These are phyloP conservation scores for Pantherophis vulpinus DNA, from an alignment of 2,797 vertebrate species.

Conservation along the genomic window DNA sequence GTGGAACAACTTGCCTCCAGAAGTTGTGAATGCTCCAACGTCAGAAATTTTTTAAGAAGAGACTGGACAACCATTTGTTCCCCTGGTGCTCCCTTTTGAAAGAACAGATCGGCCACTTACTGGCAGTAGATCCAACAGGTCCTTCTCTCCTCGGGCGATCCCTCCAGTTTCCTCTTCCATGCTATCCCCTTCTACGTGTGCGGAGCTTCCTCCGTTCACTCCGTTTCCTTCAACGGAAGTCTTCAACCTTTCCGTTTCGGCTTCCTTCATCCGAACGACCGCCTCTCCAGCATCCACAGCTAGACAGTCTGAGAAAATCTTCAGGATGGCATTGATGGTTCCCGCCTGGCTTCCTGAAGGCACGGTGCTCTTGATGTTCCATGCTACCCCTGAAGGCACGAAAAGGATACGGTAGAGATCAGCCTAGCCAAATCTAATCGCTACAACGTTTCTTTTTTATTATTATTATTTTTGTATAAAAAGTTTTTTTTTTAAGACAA, in stretches of 20 bases:
- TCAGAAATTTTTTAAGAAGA: no score
- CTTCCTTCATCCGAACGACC: slow-evolving; percentile 79
- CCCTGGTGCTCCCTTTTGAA: background rate
- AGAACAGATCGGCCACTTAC: slow-evolving; percentile 71
- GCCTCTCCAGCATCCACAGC: slow-evolving; percentile 75
- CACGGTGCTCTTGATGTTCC: slow-evolving; percentile 88
- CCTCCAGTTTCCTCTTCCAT: slow-evolving; percentile 74
- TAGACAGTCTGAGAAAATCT: slow-evolving; percentile 82
- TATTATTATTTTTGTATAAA: no score
- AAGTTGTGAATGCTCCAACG: no score
- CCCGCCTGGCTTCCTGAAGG: slow-evolving; percentile 83
- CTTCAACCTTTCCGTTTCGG: slow-evolving; percentile 67
- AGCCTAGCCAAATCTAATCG: background rate
- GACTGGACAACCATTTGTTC: no score
- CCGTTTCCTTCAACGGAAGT: slow-evolving; percentile 48
- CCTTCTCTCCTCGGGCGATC: slow-evolving; percentile 68
- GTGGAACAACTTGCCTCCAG: no score
- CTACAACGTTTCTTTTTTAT: background rate
- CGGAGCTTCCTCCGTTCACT: slow-evolving; percentile 48
- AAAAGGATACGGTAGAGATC: background rate
- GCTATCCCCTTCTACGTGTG: slow-evolving; percentile 70
- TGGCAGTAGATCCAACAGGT: slow-evolving; percentile 88
- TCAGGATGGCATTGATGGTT: slow-evolving; percentile 80
- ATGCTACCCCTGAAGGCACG: slow-evolving; percentile 78
- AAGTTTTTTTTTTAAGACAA: no score